A percentile compares a stretch with the other conserved stretches of the same genome.
Conservation (phyloP, 1,140 invertebrate species). For the Drosophila mojavensis region DNA sequence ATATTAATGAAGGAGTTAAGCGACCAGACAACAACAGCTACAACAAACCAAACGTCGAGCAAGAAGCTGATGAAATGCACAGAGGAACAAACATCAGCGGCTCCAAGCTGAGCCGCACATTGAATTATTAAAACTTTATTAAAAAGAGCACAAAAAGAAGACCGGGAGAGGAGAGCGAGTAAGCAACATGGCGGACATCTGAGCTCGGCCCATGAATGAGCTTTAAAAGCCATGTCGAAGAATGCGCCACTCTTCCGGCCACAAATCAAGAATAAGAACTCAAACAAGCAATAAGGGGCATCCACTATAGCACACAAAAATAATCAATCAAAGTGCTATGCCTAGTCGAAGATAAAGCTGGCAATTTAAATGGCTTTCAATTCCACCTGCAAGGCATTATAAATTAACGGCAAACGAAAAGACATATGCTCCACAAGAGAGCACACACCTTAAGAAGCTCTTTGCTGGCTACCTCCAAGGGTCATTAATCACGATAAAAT, state of each 20-base stretch:
- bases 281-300: not conserved
- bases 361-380: not conserved
- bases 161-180: conserved; percentile 4
- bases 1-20: conserved; percentile 63
- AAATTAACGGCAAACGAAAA: not conserved
- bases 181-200: conserved; percentile 34
- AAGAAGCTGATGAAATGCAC: conserved; percentile 65
- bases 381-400: not conserved
- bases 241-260: conserved; percentile 62
- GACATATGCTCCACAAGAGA: not conserved
- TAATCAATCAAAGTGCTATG: conserved; percentile 1
- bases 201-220: conserved; percentile 18
- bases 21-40: conserved; percentile 20
- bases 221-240: conserved; percentile 31
- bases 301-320: conserved; percentile 1
- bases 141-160: conserved; percentile 60
- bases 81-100: conserved; percentile 48
- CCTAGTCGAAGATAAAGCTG: not conserved
- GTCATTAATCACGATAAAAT: conserved; percentile 5
- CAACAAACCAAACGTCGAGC: conserved; percentile 26
- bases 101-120: conserved; percentile 31
- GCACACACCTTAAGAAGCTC: not conserved
- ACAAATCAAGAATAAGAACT: conserved; percentile 14
- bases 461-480: not conserved
- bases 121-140: conserved; percentile 67